Evolutionary conservation across 2,113 vertebrate species (phyloP).

Genomic region (Urocitellus parryii): DNA sequence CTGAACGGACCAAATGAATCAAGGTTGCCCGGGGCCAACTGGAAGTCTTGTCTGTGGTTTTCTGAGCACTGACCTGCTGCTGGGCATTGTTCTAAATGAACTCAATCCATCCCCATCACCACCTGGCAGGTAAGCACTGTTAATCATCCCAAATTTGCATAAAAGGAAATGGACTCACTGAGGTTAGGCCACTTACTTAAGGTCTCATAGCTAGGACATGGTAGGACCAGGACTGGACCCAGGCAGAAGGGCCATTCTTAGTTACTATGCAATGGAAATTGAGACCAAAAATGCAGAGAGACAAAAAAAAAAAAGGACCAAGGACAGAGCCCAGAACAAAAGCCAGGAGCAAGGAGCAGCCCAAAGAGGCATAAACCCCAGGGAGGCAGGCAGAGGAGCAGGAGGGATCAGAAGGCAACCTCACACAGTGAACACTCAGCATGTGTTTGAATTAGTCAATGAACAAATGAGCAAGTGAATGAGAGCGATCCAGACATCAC

Average conservation of each 20-base stretch:
- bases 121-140: background rate
- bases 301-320: conserved; percentile 28
- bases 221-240: background rate
- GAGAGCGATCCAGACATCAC: background rate
- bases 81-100: background rate
- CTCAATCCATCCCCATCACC: background rate
- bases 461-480: background rate
- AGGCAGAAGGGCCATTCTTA: background rate
- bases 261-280: background rate
- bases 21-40: background rate
- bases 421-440: fast-evolving
- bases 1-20: background rate
- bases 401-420: background rate
- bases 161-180: background rate
- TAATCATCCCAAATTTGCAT: background rate
- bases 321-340: conserved; percentile 33
- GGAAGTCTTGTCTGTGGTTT: background rate
- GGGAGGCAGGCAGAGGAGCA: background rate
- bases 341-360: background rate
- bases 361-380: background rate
- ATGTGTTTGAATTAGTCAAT: fast-evolving
- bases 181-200: background rate
- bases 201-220: background rate
- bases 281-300: background rate
- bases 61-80: background rate